Evolutionary conservation across 2,797 vertebrate species (phyloP).

Genomic region (Miichthys miiuy): DNA sequence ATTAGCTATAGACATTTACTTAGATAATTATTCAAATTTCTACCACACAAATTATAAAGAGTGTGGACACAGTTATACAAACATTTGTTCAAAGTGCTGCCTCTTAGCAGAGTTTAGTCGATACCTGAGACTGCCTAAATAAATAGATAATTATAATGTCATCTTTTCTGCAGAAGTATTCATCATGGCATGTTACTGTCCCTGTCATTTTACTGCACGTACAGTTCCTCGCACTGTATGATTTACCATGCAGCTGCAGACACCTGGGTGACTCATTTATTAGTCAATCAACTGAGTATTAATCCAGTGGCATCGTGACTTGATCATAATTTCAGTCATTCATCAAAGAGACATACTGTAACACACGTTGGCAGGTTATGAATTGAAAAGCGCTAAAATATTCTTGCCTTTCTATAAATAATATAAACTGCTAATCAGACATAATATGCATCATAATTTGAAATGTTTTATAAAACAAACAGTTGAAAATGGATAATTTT

Average conservation of each 20-base stretch:
- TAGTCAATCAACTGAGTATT: conserved; percentile 7
- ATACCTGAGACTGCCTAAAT: background rate
- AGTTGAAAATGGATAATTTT: no score
- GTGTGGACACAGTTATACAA: background rate
- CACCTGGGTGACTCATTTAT: conserved; percentile 28
- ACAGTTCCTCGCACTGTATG: conserved; percentile 3
- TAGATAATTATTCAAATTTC: background rate
- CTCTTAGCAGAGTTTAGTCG: background rate
- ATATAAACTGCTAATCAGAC: background rate
- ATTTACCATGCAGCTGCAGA: conserved; percentile 23
- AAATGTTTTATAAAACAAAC: background rate
- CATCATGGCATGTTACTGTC: background rate
- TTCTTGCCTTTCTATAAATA: background rate
- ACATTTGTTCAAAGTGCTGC: background rate
- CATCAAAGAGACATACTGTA: background rate
- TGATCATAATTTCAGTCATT: background rate
- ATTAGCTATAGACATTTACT: background rate
- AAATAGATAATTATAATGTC: background rate
- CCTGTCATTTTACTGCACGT: background rate
- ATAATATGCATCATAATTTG: background rate
- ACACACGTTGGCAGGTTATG: background rate
- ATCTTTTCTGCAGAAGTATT: background rate
- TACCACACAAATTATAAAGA: background rate
- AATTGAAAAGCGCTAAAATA: background rate
- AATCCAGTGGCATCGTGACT: background rate